Base-by-base conservation (phyloP, 1,140 invertebrate genomes). In the Nasonia longicornis region DNA sequence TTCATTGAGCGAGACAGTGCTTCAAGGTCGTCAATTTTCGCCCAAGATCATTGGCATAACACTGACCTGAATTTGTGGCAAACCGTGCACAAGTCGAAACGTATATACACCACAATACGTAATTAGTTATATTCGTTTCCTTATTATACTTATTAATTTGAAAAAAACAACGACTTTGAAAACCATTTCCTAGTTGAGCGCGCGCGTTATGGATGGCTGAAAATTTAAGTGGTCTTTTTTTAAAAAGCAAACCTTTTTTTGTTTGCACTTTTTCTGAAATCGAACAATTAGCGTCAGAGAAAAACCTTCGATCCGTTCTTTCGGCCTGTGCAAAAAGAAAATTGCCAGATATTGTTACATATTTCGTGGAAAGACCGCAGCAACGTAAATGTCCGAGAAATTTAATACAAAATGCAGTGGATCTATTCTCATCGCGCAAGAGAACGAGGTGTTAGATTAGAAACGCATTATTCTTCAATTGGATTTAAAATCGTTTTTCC, bases 31-130 rank as follows among this genome's bases (percentile, higher is more conserved):
- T 81, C 8, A 58, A 69, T 26, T 70, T 70, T 66, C 22, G 35
- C 52, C 1, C 10, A 31, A 72, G 38, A 73, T 77, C 20, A 48
- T 66, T 74, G 48, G 14, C 14, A 64, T 16, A 75, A 70, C 71
- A 82, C 79, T 82, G 81, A 76, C 64, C 71, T 74, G 69, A 75
- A 79, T 82, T 70, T 42, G 35, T 70, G n/a, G 3, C 29, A 69
- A 78, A 75, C 29, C 48, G 22, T 45, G 48, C 6, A 58, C 8
- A 69, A 74, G 20, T 58, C 16, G 22, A 38, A 82, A 75, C 75
- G 14, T 69, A n/a, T 74, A 7, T 58, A 58, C n/a, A 58, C 8
- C 22, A 4, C 22, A 63, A 79, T 35, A 72, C 26, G 6, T 58
- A 31, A 73, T 71, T 79, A 38, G 26, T 38, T 42, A 22, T 29